A percentile compares a stretch with the other conserved stretches of the same genome.
Evolutionary conservation across 2,888 invertebrate genomes (phyloP).

Genomic region (Drosophila prostipennis): DNA sequence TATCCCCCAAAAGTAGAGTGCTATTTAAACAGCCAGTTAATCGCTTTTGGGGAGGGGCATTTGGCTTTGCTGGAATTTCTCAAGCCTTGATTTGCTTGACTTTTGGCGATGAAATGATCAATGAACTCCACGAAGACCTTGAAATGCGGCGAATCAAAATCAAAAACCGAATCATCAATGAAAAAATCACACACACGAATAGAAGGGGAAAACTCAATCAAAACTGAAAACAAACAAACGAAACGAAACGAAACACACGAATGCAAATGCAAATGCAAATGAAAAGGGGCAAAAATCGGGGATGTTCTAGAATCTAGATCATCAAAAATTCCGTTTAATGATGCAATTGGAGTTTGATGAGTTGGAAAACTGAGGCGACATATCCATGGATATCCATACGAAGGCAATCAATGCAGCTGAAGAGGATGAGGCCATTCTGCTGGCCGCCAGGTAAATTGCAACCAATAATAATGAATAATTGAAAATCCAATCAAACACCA

Average conservation of each 20-base stretch:
- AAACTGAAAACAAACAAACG: too few species aligned
- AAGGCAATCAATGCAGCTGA: slow-evolving; percentile 70
- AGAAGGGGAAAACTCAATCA: slow-evolving; percentile 14
- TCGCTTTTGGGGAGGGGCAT: slow-evolving; percentile 2
- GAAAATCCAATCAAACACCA: slow-evolving; percentile 84
- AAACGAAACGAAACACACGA: background rate
- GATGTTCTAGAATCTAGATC: background rate
- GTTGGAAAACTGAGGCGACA: slow-evolving; percentile 63
- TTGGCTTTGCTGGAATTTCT: slow-evolving; percentile 9
- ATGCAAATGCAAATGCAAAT: slow-evolving; percentile 26
- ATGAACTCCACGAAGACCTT: slow-evolving; percentile 21
- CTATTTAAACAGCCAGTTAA: slow-evolving; percentile 6
- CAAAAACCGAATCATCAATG: background rate
- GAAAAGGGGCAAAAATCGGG: slow-evolving; percentile 3
- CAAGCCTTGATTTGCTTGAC: background rate
- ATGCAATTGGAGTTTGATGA: slow-evolving; percentile 80
- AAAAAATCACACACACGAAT: background rate
- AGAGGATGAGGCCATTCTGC: background rate
- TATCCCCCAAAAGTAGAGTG: background rate
- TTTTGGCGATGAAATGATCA: slow-evolving; percentile 8
- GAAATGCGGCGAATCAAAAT: background rate
- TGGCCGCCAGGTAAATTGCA: slow-evolving; percentile 78
- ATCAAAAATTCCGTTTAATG: slow-evolving; percentile 82
- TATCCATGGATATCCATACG: background rate
- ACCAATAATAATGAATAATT: slow-evolving; percentile 84